Evolutionary conservation across 2,113 vertebrate genomes (phyloP), one percentile per base, ranked within the genome.

Genomic region (Hipposideros armiger): DNA sequence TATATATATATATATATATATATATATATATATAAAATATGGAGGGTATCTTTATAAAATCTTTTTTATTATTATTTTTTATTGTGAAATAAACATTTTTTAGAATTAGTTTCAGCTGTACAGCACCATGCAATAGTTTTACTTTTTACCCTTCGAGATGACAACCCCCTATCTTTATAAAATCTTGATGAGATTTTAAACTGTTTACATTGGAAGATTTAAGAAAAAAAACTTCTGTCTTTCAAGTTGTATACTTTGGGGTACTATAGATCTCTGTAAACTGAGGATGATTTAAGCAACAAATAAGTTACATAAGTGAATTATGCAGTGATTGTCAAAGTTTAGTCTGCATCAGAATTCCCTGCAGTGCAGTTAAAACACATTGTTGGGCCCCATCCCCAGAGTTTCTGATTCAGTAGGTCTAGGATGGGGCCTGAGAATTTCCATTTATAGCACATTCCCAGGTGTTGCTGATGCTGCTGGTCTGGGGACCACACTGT

Each of bases 161-260:
- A 36, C 36, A 36, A 36, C 36, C 36, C 36, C 36, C 36, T 69
- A 50, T 89, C 67, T 74, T 76, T 36, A 87, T 87, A 87, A 95
- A 76, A 90, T 56, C 47, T 64, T 72, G n/a, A 52, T 87, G 50
- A 47, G 69, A 58, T 93, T 90, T 82, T 81, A 64, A 86, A n/a
- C 15, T 32, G 3, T 42, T 93, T 54, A 73, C 72, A 74, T 62
- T 87, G 85, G 52, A 91, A 47, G 3, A 78, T 73, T 94, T 74
- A 80, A 76, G 66, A 66, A 28, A 30, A 47, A 70, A 83, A 67
- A 36, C 4, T 70, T 17, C 17, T 62, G 9, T 80, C 58, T 62
- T 86, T 96, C 74, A 76, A 17, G 28, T 80, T 92, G 4, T 84
- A 4, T 52, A 42, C 87, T 7, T 88, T 58, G 28, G 19, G 19